A percentile compares a stretch with the other conserved stretches of the same genome.
Evolutionary conservation across 2,797 vertebrate genomes (phyloP).

Genomic region (Rachycentron canadum): DNA sequence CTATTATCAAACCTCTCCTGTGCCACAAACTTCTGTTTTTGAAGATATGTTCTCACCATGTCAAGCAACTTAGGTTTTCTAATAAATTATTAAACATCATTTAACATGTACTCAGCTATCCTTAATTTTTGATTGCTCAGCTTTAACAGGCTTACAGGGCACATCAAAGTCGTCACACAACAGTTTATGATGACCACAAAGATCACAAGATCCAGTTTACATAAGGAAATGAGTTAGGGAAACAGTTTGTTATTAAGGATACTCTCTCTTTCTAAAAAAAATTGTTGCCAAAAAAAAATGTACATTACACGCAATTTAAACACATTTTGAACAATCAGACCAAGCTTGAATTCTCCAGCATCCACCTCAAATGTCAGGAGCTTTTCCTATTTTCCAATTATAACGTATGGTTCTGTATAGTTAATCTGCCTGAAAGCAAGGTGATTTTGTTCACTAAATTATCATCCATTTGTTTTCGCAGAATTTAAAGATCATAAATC

Average conservation of each 20-base stretch:
- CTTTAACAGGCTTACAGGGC: too few relatives aligned
- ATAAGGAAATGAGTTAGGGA: too few relatives aligned
- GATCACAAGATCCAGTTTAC: not conserved
- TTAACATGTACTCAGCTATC: not conserved
- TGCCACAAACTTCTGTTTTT: too few relatives aligned
- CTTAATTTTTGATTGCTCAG: not conserved
- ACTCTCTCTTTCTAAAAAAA: too few relatives aligned
- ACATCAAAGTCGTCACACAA: not conserved
- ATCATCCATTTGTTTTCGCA: constrained; percentile 28
- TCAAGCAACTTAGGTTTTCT: not conserved
- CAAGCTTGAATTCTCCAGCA: not conserved
- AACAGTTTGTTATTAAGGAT: not conserved
- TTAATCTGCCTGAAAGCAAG: not conserved
- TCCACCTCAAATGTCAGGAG: not conserved
- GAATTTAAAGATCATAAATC: constrained; percentile 16
- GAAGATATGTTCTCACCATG: not conserved
- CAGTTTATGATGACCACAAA: not conserved
- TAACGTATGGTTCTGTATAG: not conserved
- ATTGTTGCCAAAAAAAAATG: not conserved
- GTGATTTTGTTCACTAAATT: not conserved
- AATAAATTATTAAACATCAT: not conserved
- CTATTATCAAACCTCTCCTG: not conserved
- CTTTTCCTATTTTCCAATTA: not conserved
- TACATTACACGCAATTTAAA: too few relatives aligned
- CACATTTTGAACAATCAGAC: not conserved